A percentile compares a stretch with the other conserved stretches of the same genome.
Evolutionary conservation across 2,797 vertebrate species (phyloP).

Genomic region (Aeoliscus strigatus): DNA sequence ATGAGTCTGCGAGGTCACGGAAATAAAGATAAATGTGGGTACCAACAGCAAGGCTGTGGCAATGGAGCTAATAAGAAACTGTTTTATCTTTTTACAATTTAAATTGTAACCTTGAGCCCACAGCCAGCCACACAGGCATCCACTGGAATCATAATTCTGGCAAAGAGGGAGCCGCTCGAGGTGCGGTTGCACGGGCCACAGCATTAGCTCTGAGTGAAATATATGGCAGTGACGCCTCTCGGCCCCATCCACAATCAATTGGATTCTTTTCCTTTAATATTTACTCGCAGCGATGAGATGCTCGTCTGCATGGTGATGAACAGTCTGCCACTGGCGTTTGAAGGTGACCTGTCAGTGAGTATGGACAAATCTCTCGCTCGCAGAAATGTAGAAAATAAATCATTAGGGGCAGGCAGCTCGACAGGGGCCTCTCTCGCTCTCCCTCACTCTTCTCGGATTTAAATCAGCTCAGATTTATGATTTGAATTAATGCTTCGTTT

Average conservation of each 20-base stretch:
- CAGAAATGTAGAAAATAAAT: slow-evolving; percentile 99
- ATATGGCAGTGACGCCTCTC: slow-evolving; percentile 89
- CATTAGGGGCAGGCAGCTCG: slow-evolving; percentile 95
- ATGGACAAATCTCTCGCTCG: slow-evolving; percentile 99
- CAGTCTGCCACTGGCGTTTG: slow-evolving; percentile 99
- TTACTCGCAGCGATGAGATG: slow-evolving; percentile 99
- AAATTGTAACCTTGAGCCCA: slow-evolving; percentile 89
- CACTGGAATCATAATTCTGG: slow-evolving; percentile 85
- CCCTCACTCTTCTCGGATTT: slow-evolving; percentile 86
- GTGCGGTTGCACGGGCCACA: slow-evolving; percentile 74
- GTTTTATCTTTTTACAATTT: slow-evolving; percentile 88
- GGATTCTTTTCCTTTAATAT: slow-evolving; percentile 99
- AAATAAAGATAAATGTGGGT: slow-evolving; percentile 85
- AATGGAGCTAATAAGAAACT: slow-evolving; percentile 90
- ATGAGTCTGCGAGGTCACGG: slow-evolving; percentile 75
- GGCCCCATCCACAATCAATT: slow-evolving; percentile 98
- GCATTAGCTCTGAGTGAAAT: slow-evolving; percentile 94
- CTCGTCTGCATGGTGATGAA: slow-evolving; percentile 99
- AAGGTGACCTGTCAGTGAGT: slow-evolving; percentile 99
- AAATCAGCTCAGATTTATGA: slow-evolving; percentile 99
- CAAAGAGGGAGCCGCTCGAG: slow-evolving; percentile 56
- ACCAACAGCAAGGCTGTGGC: slow-evolving; percentile 77
- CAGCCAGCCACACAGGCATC: slow-evolving; percentile 76
- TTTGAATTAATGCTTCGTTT: slow-evolving; percentile 99
- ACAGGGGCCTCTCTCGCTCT: slow-evolving; percentile 59